Conservation (phyloP, 2,888 invertebrate species). For the Cactoblastis cactorum region DNA sequence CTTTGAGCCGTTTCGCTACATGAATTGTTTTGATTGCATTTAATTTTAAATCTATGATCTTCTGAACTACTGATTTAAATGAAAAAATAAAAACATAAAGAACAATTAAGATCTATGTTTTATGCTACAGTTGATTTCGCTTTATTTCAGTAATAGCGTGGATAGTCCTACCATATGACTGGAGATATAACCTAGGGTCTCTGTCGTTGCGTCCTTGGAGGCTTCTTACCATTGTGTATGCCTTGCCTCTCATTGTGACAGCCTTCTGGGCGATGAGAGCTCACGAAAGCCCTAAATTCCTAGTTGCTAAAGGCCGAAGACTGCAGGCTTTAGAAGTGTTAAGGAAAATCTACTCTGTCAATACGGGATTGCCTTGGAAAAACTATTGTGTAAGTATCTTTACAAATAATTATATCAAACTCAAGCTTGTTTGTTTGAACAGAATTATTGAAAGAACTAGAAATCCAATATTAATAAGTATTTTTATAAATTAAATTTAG, state of each 20-base stretch:
- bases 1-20: no score
- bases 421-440: no score
- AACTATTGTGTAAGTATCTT: constrained; percentile 55
- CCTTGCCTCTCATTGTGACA: constrained; percentile 78
- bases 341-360: constrained; percentile 46
- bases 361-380: constrained; percentile 43
- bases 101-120: no score
- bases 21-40: no score
- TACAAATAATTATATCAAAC: no score
- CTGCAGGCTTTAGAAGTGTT: constrained; percentile 76
- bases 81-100: no score
- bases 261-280: constrained; percentile 48
- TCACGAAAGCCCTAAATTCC: constrained; percentile 90
- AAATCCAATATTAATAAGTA: no score
- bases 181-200: constrained; percentile 43
- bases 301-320: constrained; percentile 80
- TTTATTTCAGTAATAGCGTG: constrained; percentile 80
- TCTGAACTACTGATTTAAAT: no score
- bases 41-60: no score
- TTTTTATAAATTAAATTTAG: no score
- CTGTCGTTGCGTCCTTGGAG: constrained; percentile 85
- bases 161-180: constrained; percentile 79
- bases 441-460: no score
- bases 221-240: constrained; percentile 82
- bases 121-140: no score